Conservation (phyloP, 2,797 vertebrate genomes). For the Simalia tracyae region DNA sequence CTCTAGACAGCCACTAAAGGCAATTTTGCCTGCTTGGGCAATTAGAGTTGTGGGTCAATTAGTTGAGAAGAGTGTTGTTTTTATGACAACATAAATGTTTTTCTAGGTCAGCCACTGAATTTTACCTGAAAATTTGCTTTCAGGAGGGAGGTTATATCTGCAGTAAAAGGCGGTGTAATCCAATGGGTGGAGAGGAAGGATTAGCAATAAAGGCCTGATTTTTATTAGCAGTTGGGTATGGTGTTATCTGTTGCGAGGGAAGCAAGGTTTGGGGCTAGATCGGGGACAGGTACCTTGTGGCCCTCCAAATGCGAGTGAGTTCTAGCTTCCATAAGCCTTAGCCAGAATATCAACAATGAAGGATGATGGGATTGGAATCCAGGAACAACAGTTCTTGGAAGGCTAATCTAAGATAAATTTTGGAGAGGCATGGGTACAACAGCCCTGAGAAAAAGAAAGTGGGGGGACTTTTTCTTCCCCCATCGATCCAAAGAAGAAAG, state of each 20-base stretch:
- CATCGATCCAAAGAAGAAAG: background rate
- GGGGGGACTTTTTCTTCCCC: background rate
- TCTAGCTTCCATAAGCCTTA: background rate
- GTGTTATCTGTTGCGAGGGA: background rate
- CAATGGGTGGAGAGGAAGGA: too few relatives aligned
- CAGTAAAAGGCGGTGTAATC: background rate
- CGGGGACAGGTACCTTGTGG: background rate
- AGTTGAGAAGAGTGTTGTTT: background rate
- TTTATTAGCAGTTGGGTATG: background rate
- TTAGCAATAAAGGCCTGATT: too few relatives aligned
- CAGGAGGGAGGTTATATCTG: background rate
- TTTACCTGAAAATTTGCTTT: background rate
- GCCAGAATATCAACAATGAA: too few relatives aligned
- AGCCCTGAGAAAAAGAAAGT: background rate
- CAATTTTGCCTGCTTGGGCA: background rate
- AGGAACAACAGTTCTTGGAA: background rate
- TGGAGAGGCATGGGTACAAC: background rate
- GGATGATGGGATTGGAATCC: background rate
- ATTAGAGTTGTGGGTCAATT: background rate
- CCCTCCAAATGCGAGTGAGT: background rate
- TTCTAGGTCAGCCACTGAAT: background rate
- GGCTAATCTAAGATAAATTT: background rate
- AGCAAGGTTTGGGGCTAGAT: background rate
- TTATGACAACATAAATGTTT: background rate
- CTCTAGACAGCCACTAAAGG: background rate